phyloP scores from a whole-genome alignment of 2,888 invertebrate genomes.

The Cryptosula pallasiana region DNA sequence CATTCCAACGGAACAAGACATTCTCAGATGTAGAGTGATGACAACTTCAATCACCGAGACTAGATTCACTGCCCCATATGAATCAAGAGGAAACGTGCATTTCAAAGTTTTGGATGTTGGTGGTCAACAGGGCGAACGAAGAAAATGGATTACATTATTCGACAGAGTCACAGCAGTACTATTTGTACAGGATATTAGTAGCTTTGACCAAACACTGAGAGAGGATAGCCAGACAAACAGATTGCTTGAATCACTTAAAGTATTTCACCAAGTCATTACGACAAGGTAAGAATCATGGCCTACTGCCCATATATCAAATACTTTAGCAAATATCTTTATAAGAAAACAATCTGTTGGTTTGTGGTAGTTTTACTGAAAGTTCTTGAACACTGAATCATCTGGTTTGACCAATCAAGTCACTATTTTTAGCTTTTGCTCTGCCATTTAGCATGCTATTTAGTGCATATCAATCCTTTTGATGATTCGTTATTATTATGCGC shows the following conservation, averaged over 20 bases:
- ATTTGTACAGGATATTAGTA: constrained; percentile 73
- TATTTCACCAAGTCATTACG: constrained; percentile 73
- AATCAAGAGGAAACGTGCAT: constrained; percentile 35
- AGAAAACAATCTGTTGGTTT: too few species aligned
- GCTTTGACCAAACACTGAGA: constrained; percentile 70
- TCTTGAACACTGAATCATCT: too few species aligned
- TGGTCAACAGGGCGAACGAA: constrained; percentile 73
- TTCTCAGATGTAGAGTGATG: constrained; percentile 67
- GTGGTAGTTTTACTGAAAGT: too few species aligned
- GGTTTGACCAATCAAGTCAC: too few species aligned
- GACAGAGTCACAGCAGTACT: constrained; percentile 76
- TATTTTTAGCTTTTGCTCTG: too few species aligned
- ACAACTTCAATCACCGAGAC: constrained; percentile 46
- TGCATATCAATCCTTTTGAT: too few species aligned
- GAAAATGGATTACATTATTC: constrained; percentile 79
- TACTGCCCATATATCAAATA: too few species aligned
- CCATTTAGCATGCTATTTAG: too few species aligned
- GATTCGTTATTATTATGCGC: too few species aligned
- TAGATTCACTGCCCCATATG: constrained; percentile 41
- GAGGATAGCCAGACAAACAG: constrained; percentile 69
- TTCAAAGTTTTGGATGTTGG: constrained; percentile 74
- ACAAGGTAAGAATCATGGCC: constrained; percentile 61
- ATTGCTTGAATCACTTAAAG: constrained; percentile 65
- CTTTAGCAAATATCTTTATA: too few species aligned
- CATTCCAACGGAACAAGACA: constrained; percentile 69